These are phyloP conservation scores for Labroides dimidiatus DNA, from an alignment of 2,797 vertebrate species.

Conservation along the genomic window DNA sequence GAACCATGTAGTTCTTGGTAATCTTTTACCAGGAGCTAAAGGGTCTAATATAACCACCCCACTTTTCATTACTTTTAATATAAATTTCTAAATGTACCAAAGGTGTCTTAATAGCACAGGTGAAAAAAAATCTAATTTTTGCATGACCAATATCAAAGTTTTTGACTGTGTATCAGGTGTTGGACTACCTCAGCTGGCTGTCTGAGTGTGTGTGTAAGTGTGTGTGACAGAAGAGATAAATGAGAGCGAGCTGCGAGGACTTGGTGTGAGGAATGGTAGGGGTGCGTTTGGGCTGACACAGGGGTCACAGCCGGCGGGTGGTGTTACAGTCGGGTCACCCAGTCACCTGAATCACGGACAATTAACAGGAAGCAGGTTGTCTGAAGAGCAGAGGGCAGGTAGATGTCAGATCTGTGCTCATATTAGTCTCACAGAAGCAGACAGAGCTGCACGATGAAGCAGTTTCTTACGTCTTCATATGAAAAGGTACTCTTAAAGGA, in stretches of 20 bases:
- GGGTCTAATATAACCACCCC: too few species aligned
- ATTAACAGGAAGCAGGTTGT: constrained; percentile 47
- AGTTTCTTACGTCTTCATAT: background rate
- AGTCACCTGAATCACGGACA: constrained; percentile 41
- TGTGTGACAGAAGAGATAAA: constrained; percentile 45
- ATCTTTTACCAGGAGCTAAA: too few species aligned
- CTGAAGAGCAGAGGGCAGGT: constrained; percentile 28
- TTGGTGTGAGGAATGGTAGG: constrained; percentile 27
- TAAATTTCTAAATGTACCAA: too few species aligned
- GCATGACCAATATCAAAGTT: constrained; percentile 1
- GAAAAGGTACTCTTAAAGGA: too few species aligned
- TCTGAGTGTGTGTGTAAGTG: background rate
- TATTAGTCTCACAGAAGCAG: background rate
- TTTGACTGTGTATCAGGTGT: constrained; percentile 4
- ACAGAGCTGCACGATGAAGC: background rate
- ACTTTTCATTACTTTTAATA: too few species aligned
- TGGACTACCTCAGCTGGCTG: constrained; percentile 22
- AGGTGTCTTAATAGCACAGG: too few species aligned
- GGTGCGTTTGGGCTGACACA: constrained; percentile 29
- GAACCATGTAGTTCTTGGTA: too few species aligned
- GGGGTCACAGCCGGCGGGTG: constrained; percentile 42
- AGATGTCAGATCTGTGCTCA: constrained; percentile 33
- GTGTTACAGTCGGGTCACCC: constrained; percentile 31
- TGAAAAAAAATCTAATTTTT: too few species aligned
- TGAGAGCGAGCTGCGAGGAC: constrained; percentile 32